Percentiles rank a stretch among this genome's conserved stretches.
phyloP scores from a whole-genome alignment of 2,888 invertebrate species.

The Drosophila borealis region DNA sequence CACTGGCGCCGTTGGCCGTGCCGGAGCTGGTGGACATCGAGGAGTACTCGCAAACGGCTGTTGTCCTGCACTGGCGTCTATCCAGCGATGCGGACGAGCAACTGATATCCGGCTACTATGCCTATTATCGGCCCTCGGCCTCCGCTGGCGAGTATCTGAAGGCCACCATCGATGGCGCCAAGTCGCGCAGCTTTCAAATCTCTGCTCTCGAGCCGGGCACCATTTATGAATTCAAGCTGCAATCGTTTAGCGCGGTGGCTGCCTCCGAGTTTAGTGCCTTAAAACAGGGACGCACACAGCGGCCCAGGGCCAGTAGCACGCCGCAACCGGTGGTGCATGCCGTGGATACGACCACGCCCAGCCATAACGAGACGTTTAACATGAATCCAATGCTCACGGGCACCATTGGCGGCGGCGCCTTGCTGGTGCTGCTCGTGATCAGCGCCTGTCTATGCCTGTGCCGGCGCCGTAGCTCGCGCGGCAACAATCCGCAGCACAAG shows the following conservation, averaged over 20 bases:
- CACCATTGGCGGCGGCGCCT: slow-evolving; percentile 82
- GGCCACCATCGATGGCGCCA: slow-evolving; percentile 90
- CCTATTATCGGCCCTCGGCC: slow-evolving; percentile 94
- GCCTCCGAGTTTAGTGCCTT: slow-evolving; percentile 94
- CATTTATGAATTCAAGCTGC: slow-evolving; percentile 95
- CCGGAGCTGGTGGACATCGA: slow-evolving; percentile 89
- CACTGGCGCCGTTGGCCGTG: slow-evolving; percentile 86
- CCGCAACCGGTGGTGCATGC: slow-evolving; percentile 73
- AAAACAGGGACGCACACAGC: slow-evolving; percentile 88
- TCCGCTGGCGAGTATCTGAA: slow-evolving; percentile 94
- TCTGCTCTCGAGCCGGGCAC: slow-evolving; percentile 92
- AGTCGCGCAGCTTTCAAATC: slow-evolving; percentile 89
- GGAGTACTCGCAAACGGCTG: slow-evolving; percentile 89
- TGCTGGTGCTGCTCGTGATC: slow-evolving; percentile 78
- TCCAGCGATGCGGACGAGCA: slow-evolving; percentile 73
- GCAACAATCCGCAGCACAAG: slow-evolving; percentile 67
- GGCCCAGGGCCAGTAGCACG: slow-evolving; percentile 75
- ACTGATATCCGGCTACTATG: slow-evolving; percentile 92
- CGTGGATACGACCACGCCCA: slow-evolving; percentile 77
- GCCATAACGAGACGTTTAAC: slow-evolving; percentile 78
- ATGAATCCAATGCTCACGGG: slow-evolving; percentile 83
- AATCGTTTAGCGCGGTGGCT: slow-evolving; percentile 93
- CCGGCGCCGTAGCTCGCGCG: slow-evolving; percentile 74
- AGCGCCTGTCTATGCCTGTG: slow-evolving; percentile 83
- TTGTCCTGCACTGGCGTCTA: slow-evolving; percentile 91